Evolutionary conservation across 2,113 vertebrate species (phyloP).

Genomic region (Ciconia maguari): DNA sequence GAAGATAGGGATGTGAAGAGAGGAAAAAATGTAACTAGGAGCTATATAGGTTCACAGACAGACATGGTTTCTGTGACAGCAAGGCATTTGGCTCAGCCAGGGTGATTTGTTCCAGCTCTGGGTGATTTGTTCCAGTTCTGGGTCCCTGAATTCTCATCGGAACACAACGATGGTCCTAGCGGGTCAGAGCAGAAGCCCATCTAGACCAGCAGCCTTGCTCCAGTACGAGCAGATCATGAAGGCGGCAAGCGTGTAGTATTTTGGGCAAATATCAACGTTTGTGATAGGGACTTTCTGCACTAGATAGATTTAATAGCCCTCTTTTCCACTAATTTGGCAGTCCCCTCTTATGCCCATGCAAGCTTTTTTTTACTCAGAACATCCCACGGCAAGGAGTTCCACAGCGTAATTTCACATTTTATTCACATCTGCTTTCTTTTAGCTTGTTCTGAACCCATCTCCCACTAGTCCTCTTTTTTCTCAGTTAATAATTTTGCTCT

Average conservation of each 20-base stretch:
- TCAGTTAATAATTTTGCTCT: background rate
- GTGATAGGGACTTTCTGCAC: background rate
- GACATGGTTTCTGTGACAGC: background rate
- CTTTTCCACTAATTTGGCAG: background rate
- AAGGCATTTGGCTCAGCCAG: background rate
- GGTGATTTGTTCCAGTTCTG: background rate
- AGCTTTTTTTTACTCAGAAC: background rate
- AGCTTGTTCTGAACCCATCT: background rate
- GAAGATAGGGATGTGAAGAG: background rate
- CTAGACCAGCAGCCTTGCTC: background rate
- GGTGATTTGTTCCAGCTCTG: background rate
- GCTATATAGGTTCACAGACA: background rate
- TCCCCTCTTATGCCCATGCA: background rate
- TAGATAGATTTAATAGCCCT: background rate
- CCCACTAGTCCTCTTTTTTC: background rate
- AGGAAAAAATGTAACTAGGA: background rate
- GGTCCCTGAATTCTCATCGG: background rate
- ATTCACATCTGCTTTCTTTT: background rate
- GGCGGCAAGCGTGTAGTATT: rapidly evolving
- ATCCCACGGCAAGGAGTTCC: background rate
- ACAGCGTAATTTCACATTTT: background rate
- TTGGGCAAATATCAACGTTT: background rate
- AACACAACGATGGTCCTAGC: background rate
- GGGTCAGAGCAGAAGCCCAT: background rate
- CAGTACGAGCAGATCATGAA: background rate